phyloP scores from a whole-genome alignment of 2,113 vertebrate species.

The Notothenia rossii region DNA sequence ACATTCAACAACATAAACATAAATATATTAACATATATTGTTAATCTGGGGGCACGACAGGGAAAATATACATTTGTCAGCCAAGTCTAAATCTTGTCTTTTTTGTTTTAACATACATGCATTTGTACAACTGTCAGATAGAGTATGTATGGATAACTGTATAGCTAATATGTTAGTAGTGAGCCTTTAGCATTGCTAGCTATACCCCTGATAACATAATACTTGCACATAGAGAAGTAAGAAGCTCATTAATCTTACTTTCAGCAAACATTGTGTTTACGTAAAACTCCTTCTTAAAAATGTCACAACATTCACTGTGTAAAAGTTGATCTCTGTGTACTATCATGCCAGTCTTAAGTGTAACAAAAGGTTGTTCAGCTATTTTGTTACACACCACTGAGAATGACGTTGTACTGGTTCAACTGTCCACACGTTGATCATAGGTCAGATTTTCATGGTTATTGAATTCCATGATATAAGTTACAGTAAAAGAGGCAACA shows the following conservation, averaged over 20 bases:
- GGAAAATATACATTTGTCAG: conserved; percentile 12
- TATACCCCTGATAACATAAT: not conserved
- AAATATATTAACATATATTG: not conserved
- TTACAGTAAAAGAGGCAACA: not conserved
- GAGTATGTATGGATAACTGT: too few relatives aligned
- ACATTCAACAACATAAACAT: conserved; percentile 6
- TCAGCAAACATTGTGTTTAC: not conserved
- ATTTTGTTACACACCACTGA: not conserved
- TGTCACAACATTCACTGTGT: not conserved
- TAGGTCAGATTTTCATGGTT: not conserved
- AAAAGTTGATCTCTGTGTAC: not conserved
- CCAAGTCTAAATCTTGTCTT: not conserved
- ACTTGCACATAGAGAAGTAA: not conserved
- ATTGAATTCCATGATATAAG: not conserved
- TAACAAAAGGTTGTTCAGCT: not conserved
- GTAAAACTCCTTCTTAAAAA: not conserved
- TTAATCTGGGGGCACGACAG: conserved; percentile 3
- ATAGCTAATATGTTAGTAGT: not conserved
- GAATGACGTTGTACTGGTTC: not conserved
- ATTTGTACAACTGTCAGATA: too few relatives aligned
- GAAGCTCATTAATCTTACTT: not conserved
- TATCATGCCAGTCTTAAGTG: not conserved
- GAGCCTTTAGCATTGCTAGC: not conserved
- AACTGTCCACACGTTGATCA: conserved; percentile 1
- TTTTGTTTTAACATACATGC: not conserved